These are phyloP conservation scores for Phortica magna DNA, from an alignment of 2,888 invertebrate species.

Conservation along the genomic window DNA sequence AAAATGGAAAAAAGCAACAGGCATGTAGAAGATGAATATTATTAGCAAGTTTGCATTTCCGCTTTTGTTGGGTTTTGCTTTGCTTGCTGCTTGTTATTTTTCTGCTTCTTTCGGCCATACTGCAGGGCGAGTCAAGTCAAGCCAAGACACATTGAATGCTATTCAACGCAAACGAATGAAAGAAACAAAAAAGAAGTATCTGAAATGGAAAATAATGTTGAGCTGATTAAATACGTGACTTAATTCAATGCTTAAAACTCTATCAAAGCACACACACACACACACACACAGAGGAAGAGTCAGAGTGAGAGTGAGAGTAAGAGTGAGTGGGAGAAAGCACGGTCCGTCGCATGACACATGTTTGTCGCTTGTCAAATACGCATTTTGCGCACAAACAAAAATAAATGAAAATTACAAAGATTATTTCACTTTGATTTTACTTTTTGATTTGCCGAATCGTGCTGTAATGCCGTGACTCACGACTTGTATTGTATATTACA, in stretches of 20 bases:
- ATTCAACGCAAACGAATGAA: background rate
- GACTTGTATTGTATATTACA: background rate
- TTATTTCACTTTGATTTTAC: conserved; percentile 45
- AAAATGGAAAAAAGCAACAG: conserved; percentile 29
- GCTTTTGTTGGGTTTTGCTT: conserved; percentile 34
- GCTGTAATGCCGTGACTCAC: background rate
- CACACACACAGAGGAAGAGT: no score
- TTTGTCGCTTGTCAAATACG: background rate
- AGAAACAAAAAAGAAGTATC: conserved; percentile 42
- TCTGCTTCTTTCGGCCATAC: no score
- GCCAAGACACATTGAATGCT: no score
- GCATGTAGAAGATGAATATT: conserved; percentile 35
- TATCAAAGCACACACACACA: no score
- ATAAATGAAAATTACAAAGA: no score
- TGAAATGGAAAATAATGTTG: conserved; percentile 65
- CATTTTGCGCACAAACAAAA: no score
- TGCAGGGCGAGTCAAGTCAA: no score
- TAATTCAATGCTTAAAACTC: conserved; percentile 58
- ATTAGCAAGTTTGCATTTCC: conserved; percentile 16
- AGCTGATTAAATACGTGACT: conserved; percentile 77
- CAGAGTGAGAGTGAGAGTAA: no score
- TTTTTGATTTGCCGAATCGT: conserved; percentile 30
- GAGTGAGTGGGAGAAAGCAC: no score
- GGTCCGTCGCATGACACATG: background rate
- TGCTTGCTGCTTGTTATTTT: conserved; percentile 18